Conservation (phyloP, 37 sponge, comb jelly and placozoan genomes). For the Oopsacas minuta region DNA sequence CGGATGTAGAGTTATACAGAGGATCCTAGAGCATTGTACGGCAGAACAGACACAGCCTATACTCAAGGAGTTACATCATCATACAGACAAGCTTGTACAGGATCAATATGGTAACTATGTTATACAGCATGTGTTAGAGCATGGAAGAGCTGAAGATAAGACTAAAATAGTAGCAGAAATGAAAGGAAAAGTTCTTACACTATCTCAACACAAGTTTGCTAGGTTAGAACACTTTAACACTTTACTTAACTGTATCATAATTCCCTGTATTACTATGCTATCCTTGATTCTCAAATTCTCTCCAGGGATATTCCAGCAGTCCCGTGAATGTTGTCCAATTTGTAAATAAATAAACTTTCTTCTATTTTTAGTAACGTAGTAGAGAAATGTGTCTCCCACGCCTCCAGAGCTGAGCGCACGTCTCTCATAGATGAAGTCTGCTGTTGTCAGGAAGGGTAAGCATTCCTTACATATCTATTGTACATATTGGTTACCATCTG, state of each 20-base stretch:
- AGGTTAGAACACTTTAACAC: too few species aligned
- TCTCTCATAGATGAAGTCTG: constrained; percentile 66
- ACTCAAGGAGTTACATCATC: constrained; percentile 55
- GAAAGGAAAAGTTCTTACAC: constrained; percentile 44
- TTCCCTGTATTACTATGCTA: too few species aligned
- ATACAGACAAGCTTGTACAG: constrained; percentile 57
- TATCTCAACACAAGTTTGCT: constrained; percentile 92
- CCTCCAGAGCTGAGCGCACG: constrained; percentile 46
- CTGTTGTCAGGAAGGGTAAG: constrained; percentile 69
- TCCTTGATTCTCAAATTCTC: too few species aligned
- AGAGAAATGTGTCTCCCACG: constrained; percentile 82
- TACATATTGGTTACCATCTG: neutral
- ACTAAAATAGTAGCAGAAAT: constrained; percentile 40
- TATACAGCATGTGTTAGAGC: constrained; percentile 82
- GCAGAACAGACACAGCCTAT: constrained; percentile 55
- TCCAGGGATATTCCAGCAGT: too few species aligned
- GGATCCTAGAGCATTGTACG: constrained; percentile 78
- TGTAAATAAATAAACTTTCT: neutral
- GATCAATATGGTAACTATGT: constrained; percentile 85
- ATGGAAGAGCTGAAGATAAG: constrained; percentile 61
- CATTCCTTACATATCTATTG: neutral
- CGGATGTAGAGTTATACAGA: constrained; percentile 92
- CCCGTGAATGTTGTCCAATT: too few species aligned
- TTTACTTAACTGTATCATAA: too few species aligned
- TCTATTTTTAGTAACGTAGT: constrained; percentile 76